Evolutionary conservation across 1,140 invertebrate species (phyloP), one percentile per base, ranked within the genome.

Genomic region (Pseudomyrmex flavicornis): DNA sequence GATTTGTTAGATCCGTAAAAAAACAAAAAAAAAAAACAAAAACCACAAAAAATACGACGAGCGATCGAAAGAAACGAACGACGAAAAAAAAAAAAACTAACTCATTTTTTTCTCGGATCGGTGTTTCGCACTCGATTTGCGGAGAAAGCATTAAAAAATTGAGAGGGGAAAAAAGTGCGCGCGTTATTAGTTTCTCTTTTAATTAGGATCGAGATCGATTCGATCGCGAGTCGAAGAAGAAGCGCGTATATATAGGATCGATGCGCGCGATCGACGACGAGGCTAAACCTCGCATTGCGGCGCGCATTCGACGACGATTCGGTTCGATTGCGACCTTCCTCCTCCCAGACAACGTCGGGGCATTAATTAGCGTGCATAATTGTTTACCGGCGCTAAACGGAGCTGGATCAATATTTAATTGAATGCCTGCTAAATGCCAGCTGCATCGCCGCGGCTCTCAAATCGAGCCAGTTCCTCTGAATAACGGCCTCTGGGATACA

Each of bases 281-380:
- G 73, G 35, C 35, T 35, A 35, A 35, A 35, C 5, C 35, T 35
- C 35, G 35, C 73, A 77, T 73, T 72, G 82, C 79, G 87, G 58
- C 58, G 88, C 80, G 88, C 80, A 77, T 85, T 70, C 88, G 88
- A 86, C 87, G 84, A 89, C 88, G 88, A 89, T 89, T 86, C 87
- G 84, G 85, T 91, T 94, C 93, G 93, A 94, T 94, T 93, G 91
- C 89, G 88, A 26, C 35, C 35, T 3, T 35, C 35, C 5, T 2
- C 22, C 1, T 0, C 22, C 26, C 26, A 0, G 91, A 91, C 92
- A 93, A 92, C 91, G 90, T 82, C 87, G 85, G 82, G 88, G 91
- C 91, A 94, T 93, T 93, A 94, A 93, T 94, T 94, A 93, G 92
- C 92, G 92, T 91, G 91, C 91, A 93, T 94, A 94, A 94, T 94